A percentile compares a stretch with the other conserved stretches of the same genome.
These are phyloP conservation scores for Cetoscarus ocellatus DNA, from an alignment of 2,797 vertebrate species.

Conservation along the genomic window DNA sequence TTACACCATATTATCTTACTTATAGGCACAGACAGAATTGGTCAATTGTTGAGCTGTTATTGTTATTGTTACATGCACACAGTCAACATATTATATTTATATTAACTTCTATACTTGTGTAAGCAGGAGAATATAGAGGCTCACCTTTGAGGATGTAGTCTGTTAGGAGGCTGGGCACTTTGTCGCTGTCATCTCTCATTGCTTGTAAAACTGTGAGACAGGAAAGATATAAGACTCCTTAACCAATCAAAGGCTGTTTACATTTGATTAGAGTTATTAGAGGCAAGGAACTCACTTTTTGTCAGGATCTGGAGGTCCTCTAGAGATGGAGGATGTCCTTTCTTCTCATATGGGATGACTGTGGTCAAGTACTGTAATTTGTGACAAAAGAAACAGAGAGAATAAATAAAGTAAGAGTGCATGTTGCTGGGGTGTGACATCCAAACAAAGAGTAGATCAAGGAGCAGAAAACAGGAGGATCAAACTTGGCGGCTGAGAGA, in stretches of 20 bases:
- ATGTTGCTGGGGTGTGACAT: background rate
- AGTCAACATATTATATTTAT: background rate
- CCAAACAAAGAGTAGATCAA: background rate
- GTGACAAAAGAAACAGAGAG: background rate
- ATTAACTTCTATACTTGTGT: background rate
- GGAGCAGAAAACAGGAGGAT: slow-evolving; percentile 4
- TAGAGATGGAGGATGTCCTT: slow-evolving; percentile 90
- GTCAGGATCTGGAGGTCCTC: slow-evolving; percentile 97
- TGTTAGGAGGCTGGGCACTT: slow-evolving; percentile 95
- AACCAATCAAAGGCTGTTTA: background rate
- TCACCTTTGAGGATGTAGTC: slow-evolving; percentile 99
- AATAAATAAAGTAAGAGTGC: fast-evolving
- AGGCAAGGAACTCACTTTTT: slow-evolving; percentile 88
- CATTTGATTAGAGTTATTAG: background rate
- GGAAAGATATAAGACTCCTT: background rate
- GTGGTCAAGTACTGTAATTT: slow-evolving; percentile 93
- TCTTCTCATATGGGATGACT: slow-evolving; percentile 97
- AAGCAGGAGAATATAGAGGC: slow-evolving; percentile 25
- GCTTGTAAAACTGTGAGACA: slow-evolving; percentile 89
- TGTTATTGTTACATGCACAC: too few species aligned
- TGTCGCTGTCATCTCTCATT: slow-evolving; percentile 97
- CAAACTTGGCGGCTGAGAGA: slow-evolving; percentile 11
- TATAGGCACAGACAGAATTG: too few species aligned
- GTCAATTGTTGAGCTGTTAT: too few species aligned
- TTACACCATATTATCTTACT: too few species aligned